A percentile compares a stretch with the other conserved stretches of the same genome.
These are phyloP conservation scores for Colletes latitarsis DNA, from an alignment of 1,140 invertebrate genomes.

Conservation along the genomic window DNA sequence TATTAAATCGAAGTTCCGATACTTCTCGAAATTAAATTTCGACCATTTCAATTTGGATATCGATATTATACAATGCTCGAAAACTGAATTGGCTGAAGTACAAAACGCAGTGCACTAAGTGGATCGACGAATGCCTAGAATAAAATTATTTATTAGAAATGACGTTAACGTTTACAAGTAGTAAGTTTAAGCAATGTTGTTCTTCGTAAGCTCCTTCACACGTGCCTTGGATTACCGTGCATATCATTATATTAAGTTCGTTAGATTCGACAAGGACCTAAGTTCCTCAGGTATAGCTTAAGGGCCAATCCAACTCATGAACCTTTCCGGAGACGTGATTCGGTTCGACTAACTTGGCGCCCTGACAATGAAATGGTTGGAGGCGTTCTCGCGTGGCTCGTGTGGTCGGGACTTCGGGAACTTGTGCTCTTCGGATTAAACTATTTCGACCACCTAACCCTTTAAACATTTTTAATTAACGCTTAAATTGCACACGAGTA, in stretches of 20 bases:
- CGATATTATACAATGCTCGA: no score
- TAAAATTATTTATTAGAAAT: no score
- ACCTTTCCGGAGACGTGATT: conserved; percentile 21
- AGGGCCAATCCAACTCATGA: conserved; percentile 26
- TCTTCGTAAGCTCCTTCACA: no score
- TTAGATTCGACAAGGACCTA: conserved; percentile 5
- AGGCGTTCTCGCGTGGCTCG: neutral
- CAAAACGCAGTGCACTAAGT: no score
- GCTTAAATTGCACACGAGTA: no score
- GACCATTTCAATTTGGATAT: no score
- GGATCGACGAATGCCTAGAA: no score
- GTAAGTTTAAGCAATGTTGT: no score
- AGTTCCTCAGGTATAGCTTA: conserved; percentile 11
- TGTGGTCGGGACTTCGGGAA: neutral
- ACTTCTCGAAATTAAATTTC: no score
- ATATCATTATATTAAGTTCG: conserved; percentile 40
- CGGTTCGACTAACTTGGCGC: conserved; percentile 2
- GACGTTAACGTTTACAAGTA: no score
- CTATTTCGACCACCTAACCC: neutral
- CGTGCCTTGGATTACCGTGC: neutral
- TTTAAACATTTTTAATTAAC: neutral
- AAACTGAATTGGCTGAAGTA: no score
- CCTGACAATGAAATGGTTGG: neutral
- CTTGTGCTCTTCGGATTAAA: neutral
- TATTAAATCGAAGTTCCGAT: no score